These are phyloP conservation scores for Lophochroa leadbeateri DNA, from an alignment of 2,113 vertebrate genomes.

Conservation along the genomic window DNA sequence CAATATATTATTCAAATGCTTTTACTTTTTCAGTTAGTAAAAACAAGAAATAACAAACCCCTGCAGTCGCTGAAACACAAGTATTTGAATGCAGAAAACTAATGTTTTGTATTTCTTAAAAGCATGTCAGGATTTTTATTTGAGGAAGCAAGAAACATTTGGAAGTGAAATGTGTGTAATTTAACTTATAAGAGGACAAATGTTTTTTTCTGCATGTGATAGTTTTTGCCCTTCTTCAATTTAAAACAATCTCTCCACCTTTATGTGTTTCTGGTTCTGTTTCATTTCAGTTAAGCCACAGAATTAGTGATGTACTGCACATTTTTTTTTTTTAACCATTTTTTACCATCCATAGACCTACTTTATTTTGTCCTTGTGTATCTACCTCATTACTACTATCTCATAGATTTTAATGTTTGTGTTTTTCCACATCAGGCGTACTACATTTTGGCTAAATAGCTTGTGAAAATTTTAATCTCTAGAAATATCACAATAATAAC, in stretches of 20 bases:
- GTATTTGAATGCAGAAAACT: background rate
- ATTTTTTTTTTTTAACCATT: background rate
- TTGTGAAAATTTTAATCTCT: background rate
- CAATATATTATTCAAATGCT: background rate
- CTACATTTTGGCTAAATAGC: background rate
- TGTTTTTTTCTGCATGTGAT: fast-evolving
- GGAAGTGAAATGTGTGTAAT: background rate
- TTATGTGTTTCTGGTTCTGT: background rate
- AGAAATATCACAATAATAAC: background rate
- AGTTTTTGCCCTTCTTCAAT: background rate
- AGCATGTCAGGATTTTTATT: background rate
- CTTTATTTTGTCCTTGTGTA: background rate
- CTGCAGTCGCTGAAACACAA: background rate
- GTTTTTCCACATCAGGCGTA: background rate
- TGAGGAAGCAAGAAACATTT: background rate
- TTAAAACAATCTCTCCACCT: slow-evolving; percentile 1
- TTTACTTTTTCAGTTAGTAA: slow-evolving; percentile 26
- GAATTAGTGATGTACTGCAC: background rate
- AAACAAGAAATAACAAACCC: background rate
- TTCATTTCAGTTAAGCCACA: background rate
- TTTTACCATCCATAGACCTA: background rate
- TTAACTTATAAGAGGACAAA: background rate
- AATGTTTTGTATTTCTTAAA: background rate
- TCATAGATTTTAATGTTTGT: background rate
- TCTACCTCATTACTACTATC: background rate